These are phyloP conservation scores for Chironomus tepperi DNA, from an alignment of 1,140 invertebrate species.

Conservation along the genomic window DNA sequence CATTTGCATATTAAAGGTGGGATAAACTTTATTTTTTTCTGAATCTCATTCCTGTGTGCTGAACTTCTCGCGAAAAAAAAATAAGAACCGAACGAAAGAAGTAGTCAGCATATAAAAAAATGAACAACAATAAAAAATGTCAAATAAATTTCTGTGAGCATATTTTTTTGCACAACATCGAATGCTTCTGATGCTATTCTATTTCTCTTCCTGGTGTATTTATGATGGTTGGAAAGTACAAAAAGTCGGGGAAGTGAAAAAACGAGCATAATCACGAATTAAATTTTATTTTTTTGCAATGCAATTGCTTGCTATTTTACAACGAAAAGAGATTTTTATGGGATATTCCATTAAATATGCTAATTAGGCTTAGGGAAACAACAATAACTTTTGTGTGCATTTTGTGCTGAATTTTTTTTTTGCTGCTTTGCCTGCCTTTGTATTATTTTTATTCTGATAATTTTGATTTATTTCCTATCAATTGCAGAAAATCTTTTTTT, in stretches of 20 bases:
- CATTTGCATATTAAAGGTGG: conserved; percentile 4
- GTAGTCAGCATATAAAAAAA: not conserved
- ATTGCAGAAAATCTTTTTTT: not conserved
- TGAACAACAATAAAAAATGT: conserved; percentile 9
- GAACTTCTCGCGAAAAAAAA: not conserved
- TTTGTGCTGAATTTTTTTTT: not conserved
- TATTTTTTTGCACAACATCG: not conserved
- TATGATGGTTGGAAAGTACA: too few relatives aligned
- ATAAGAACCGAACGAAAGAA: not conserved
- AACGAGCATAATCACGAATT: too few relatives aligned
- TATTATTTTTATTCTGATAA: not conserved
- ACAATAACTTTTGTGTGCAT: not conserved
- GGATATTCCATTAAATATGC: conserved; percentile 22
- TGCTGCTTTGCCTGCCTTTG: not conserved
- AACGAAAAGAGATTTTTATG: not conserved
- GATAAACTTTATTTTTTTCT: not conserved
- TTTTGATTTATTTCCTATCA: conserved; percentile 19
- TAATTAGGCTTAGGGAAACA: not conserved
- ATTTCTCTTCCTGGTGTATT: too few relatives aligned
- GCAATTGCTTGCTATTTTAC: too few relatives aligned
- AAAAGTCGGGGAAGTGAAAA: too few relatives aligned
- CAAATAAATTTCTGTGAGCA: not conserved
- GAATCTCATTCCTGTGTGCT: not conserved
- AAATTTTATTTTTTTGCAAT: too few relatives aligned
- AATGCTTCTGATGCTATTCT: not conserved